Base-by-base conservation (phyloP, 2,888 invertebrate genomes). In the Horisme vitalbata region DNA sequence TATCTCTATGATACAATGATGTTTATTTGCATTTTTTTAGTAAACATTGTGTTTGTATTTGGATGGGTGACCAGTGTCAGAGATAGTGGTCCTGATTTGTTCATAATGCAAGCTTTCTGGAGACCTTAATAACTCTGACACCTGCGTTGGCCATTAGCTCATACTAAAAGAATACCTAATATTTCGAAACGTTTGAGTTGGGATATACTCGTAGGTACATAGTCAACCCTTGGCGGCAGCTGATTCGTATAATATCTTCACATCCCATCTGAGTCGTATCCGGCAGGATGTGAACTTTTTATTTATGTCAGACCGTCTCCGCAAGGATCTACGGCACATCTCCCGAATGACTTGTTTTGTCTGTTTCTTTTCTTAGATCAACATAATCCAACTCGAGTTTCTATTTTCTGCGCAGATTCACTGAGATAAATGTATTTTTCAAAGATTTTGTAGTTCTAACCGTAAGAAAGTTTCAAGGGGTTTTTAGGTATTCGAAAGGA, bases 181-280 rank as follows among this genome's bases (percentile, higher is more conserved):
- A 24, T 24, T n/a, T 7, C 0, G 24, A n/a, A 24, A n/a, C n/a
- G n/a, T n/a, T n/a, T n/a, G n/a, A n/a, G 24, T 24, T 24, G 24
- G 9, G 7, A 9, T 7, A 4, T 24, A 20, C 8, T 4, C 5
- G 20, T 20, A 20, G 20, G 20, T 20, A 21, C 2, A 33, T 8
- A 12, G 27, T n/a, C 15, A 39, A 51, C 41, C 43, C 47, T 37
- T 21, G 14, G 31, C 23, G 45, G 28, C 26, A 44, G 44, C 46
- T 53, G 49, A 49, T 45, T 52, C 49, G 23, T 33, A 24, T 41
- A 50, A 50, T 55, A 47, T 55, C 52, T 47, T 45, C 41, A 43
- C 41, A 37, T 44, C 47, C 52, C 47, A 52, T 56, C 55, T 50
- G 37, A 47, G 39, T 21, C 36, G 47, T 43, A 45, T 45, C 41